Conservation (phyloP, 2,888 invertebrate genomes). For the Synanthedon myopaeformis region DNA sequence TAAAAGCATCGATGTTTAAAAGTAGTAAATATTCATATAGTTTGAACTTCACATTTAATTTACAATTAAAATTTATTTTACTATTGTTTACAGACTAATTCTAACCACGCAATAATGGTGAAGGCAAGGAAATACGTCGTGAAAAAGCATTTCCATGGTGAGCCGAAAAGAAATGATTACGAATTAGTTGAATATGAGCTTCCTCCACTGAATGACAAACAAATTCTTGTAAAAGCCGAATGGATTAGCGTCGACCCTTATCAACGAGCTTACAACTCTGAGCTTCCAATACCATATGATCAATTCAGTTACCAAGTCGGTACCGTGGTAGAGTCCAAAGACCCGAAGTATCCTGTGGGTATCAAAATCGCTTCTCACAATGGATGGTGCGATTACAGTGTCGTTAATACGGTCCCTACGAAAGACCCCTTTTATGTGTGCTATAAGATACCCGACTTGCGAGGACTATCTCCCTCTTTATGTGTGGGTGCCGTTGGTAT, state of each 20-base stretch:
- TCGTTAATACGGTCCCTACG: slow-evolving; percentile 6
- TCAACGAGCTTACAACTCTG: slow-evolving; percentile 21
- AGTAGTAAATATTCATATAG: too few species aligned
- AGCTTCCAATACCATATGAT: slow-evolving; percentile 31
- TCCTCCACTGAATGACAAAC: slow-evolving; percentile 70
- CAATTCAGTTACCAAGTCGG: slow-evolving; percentile 11
- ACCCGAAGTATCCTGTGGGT: slow-evolving; percentile 67
- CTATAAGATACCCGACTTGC: slow-evolving; percentile 57
- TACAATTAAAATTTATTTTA: too few species aligned
- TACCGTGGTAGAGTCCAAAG: slow-evolving; percentile 67
- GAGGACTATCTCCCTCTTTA: slow-evolving; percentile 53
- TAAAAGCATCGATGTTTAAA: too few species aligned
- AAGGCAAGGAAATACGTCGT: slow-evolving; percentile 70
- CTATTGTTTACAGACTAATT: too few species aligned
- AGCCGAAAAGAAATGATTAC: slow-evolving; percentile 70
- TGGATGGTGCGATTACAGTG: slow-evolving; percentile 68
- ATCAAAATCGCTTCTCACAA: slow-evolving; percentile 60
- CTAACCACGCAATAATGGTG: slow-evolving; percentile 33
- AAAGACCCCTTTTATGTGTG: slow-evolving; percentile 2
- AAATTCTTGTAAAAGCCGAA: slow-evolving; percentile 29
- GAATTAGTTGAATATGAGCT: slow-evolving; percentile 72
- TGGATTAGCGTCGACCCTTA: slow-evolving; percentile 40
- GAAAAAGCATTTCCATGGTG: slow-evolving; percentile 66
- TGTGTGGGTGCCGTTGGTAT: slow-evolving; percentile 68
- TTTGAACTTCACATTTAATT: too few species aligned